These are phyloP conservation scores for Drosophila neoperkinsi DNA, from an alignment of 2,888 invertebrate genomes.

Conservation along the genomic window DNA sequence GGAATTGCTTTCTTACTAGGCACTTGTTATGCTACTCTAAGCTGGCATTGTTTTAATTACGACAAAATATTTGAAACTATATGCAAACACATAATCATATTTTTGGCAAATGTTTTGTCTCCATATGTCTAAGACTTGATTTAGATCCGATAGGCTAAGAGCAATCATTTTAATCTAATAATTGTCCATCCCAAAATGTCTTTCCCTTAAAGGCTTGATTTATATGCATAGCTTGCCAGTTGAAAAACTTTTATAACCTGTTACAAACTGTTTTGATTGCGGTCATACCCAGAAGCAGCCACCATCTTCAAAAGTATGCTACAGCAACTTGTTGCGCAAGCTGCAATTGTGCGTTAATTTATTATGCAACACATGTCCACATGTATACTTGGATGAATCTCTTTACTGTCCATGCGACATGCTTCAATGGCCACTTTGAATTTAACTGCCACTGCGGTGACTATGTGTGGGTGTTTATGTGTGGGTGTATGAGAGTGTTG, in stretches of 20 bases:
- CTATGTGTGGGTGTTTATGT: neutral
- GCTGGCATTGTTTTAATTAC: neutral
- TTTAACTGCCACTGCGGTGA: conserved; percentile 33
- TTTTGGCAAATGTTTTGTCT: neutral
- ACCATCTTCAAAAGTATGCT: conserved; percentile 44
- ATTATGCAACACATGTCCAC: conserved; percentile 73
- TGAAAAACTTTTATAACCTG: conserved; percentile 64
- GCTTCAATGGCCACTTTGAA: conserved; percentile 76
- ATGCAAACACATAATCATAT: neutral
- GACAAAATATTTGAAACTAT: neutral
- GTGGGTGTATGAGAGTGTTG: conserved; percentile 1
- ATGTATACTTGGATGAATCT: conserved; percentile 53
- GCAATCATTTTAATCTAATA: neutral
- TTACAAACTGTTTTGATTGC: conserved; percentile 54
- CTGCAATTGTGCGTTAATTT: conserved; percentile 74
- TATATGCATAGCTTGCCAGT: conserved; percentile 53
- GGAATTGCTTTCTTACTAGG: neutral
- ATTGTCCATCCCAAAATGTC: neutral
- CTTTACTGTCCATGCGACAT: conserved; percentile 38
- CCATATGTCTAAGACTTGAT: neutral
- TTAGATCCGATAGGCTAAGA: neutral
- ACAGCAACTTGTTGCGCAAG: conserved; percentile 76
- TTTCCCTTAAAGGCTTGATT: conserved; percentile 29
- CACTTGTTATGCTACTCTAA: neutral
- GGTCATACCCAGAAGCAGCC: conserved; percentile 15